Conservation (phyloP, 2,113 vertebrate species). For the Eptesicus fuscus region DNA sequence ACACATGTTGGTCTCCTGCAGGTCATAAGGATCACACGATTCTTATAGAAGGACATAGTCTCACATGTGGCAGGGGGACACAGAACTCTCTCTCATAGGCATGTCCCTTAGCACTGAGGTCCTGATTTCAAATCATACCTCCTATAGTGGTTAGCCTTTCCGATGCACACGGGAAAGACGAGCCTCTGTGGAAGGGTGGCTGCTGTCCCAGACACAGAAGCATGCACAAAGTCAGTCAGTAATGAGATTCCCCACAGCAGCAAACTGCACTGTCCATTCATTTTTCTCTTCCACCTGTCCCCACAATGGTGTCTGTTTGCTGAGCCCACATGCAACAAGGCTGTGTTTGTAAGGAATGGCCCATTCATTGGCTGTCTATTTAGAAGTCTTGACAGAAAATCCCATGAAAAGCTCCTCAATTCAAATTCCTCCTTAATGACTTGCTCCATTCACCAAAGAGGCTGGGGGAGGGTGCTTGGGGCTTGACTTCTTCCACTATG, state of each 20-base stretch:
- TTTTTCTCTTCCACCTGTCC: conserved; percentile 84
- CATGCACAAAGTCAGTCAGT: conserved; percentile 54
- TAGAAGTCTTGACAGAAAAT: conserved; percentile 84
- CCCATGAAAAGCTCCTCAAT: conserved; percentile 82
- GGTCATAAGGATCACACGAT: fast-evolving
- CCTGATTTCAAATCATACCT: conserved; percentile 33
- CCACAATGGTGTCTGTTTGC: conserved; percentile 83
- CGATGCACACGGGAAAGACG: conserved; percentile 46
- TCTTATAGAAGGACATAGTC: neutral
- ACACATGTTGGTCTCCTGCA: neutral
- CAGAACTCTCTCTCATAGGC: neutral
- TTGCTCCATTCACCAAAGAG: conserved; percentile 81
- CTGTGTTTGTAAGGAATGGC: conserved; percentile 81
- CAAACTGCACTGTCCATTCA: conserved; percentile 84
- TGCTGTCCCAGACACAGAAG: conserved; percentile 63
- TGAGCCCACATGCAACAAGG: conserved; percentile 81
- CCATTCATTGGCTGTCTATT: conserved; percentile 79
- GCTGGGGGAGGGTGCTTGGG: conserved; percentile 60
- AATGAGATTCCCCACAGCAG: conserved; percentile 74
- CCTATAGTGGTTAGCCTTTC: conserved; percentile 47
- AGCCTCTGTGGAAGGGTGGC: neutral
- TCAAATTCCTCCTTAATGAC: conserved; percentile 85
- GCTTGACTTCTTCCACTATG: conserved; percentile 77
- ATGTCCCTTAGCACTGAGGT: neutral
- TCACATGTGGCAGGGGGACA: fast-evolving